Evolutionary conservation across 1,140 invertebrate species (phyloP).

Genomic region (Hyles vespertilio): DNA sequence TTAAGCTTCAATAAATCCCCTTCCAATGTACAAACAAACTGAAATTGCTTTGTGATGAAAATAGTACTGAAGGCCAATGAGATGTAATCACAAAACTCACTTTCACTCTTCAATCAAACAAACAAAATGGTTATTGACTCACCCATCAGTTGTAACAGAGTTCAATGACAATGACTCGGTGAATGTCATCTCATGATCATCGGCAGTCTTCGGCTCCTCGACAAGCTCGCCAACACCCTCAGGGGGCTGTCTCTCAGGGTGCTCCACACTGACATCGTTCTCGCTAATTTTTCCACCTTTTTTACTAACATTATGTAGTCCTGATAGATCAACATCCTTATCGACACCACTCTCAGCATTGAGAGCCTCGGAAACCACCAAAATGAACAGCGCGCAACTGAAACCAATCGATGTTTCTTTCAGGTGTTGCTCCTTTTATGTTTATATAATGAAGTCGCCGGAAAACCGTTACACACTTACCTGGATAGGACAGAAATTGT

Average conservation of each 20-base stretch:
- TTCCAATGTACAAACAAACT: background rate
- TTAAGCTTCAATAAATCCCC: background rate
- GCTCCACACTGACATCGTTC: conserved; percentile 16
- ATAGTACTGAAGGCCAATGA: conserved; percentile 16
- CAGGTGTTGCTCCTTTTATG: background rate
- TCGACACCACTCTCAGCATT: conserved; percentile 43
- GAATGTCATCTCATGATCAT: conserved; percentile 65
- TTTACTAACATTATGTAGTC: conserved; percentile 63
- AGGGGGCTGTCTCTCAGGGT: background rate
- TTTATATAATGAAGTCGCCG: conserved; percentile 1
- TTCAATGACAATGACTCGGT: conserved; percentile 73
- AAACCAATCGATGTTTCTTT: conserved; percentile 1
- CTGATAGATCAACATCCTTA: conserved; percentile 52
- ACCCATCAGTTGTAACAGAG: conserved; percentile 76
- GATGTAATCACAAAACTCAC: conserved; percentile 10
- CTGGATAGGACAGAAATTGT: conserved; percentile 76
- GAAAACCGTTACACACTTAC: conserved; percentile 36
- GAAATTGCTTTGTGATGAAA: conserved; percentile 2
- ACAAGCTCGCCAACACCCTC: conserved; percentile 6
- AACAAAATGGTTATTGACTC: conserved; percentile 38
- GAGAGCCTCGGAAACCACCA: conserved; percentile 62
- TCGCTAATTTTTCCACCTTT: conserved; percentile 32
- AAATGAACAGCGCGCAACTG: conserved; percentile 66
- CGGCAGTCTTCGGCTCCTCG: conserved; percentile 22
- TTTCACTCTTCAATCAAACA: conserved; percentile 10